phyloP scores from a whole-genome alignment of 1,140 invertebrate genomes.

The Halictus rubicundus region DNA sequence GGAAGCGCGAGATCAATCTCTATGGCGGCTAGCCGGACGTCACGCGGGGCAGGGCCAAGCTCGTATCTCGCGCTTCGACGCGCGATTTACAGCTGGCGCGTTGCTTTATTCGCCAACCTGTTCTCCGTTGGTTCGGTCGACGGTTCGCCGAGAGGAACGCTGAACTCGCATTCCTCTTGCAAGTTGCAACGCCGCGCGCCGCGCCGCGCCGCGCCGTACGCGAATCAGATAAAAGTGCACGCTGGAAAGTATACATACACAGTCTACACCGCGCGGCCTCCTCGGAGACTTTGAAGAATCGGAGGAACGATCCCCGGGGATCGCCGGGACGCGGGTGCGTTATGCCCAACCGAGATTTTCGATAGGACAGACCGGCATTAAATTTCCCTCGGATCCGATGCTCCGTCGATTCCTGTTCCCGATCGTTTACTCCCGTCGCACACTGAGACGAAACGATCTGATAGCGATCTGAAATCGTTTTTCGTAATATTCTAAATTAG shows the following conservation, averaged over 20 bases:
- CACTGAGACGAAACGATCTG: too few species aligned
- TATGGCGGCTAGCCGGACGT: conserved; percentile 9
- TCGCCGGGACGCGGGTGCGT: conserved; percentile 9
- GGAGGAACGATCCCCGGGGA: neutral
- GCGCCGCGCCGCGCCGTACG: conserved; percentile 4
- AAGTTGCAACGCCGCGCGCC: neutral
- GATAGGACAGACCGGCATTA: neutral
- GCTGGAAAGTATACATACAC: conserved; percentile 32
- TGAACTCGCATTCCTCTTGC: conserved; percentile 40
- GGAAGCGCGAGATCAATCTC: conserved; percentile 43
- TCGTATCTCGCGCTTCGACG: conserved; percentile 48
- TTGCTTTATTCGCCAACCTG: conserved; percentile 47
- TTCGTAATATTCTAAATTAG: too few species aligned
- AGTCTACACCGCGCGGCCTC: neutral
- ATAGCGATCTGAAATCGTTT: too few species aligned
- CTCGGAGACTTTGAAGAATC: conserved; percentile 36
- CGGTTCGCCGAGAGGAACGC: conserved; percentile 26
- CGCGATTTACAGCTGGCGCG: conserved; percentile 47
- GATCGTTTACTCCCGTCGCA: neutral
- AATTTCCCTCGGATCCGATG: neutral
- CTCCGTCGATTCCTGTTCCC: neutral
- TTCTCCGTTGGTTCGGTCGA: conserved; percentile 17
- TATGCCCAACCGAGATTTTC: conserved; percentile 15
- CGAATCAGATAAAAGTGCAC: conserved; percentile 54
- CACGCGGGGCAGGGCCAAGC: conserved; percentile 19